Evolutionary conservation across 2,113 vertebrate species (phyloP).

Genomic region (Rhea americana): DNA sequence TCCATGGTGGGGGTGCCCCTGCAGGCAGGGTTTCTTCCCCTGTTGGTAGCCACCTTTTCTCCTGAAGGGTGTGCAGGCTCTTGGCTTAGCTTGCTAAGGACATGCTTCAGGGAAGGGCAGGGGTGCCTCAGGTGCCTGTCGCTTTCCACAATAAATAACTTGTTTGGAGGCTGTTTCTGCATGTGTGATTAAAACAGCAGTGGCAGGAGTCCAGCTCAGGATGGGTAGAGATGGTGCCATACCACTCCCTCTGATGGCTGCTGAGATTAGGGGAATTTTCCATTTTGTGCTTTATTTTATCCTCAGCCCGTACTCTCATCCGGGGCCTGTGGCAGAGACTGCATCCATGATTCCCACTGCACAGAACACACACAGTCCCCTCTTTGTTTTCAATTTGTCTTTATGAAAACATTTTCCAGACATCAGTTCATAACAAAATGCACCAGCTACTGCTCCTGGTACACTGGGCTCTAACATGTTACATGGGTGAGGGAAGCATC

Average conservation of each 20-base stretch:
- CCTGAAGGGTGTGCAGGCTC: fast-evolving
- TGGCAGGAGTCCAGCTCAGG: neutral
- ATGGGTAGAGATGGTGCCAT: neutral
- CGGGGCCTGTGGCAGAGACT: fast-evolving
- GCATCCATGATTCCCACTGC: fast-evolving
- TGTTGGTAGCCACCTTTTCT: fast-evolving
- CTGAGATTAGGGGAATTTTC: neutral
- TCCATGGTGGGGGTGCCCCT: neutral
- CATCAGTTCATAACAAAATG: neutral
- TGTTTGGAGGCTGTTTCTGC: fast-evolving
- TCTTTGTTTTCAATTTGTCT: neutral
- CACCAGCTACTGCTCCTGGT: fast-evolving
- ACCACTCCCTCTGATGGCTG: fast-evolving
- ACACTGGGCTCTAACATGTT: fast-evolving
- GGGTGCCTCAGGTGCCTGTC: fast-evolving
- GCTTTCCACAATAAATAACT: neutral
- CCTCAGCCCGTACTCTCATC: neutral
- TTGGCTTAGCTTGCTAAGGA: neutral
- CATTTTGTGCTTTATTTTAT: neutral
- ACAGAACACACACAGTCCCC: neutral
- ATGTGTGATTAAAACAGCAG: fast-evolving
- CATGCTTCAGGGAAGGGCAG: fast-evolving
- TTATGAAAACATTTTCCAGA: slow-evolving; percentile 32
- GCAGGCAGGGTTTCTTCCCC: neutral
- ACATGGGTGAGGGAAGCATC: fast-evolving